Evolutionary conservation across 1,140 invertebrate species (phyloP).

Genomic region (Bombus impatiens): DNA sequence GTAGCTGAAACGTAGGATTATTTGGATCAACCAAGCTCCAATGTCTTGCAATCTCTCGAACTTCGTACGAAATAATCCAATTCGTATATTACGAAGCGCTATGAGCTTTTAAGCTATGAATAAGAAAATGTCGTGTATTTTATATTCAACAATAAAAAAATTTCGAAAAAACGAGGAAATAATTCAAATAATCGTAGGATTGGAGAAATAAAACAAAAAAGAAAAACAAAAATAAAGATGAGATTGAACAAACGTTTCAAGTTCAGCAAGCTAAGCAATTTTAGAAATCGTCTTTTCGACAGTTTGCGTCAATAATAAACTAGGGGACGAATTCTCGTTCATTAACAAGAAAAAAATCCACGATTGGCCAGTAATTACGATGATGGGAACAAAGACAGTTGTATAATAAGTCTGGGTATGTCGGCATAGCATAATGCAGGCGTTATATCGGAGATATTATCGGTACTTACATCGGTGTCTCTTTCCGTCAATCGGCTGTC

Average conservation of each 20-base stretch:
- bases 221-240: background rate
- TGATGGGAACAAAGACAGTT: slow-evolving; percentile 49
- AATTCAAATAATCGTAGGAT: too few species aligned
- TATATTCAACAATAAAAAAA: too few species aligned
- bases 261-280: background rate
- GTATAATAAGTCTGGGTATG: slow-evolving; percentile 40
- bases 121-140: too few species aligned
- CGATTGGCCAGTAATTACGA: slow-evolving; percentile 62
- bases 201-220: too few species aligned
- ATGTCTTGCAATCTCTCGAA: too few species aligned
- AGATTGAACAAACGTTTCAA: background rate
- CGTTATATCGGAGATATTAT: slow-evolving; percentile 59
- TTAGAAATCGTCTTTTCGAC: background rate
- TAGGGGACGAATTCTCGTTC: slow-evolving; percentile 36
- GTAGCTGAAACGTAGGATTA: background rate
- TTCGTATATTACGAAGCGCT: background rate
- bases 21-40: background rate
- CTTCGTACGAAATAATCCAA: too few species aligned
- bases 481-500: slow-evolving; percentile 59
- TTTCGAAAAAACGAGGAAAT: too few species aligned
- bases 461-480: slow-evolving; percentile 54
- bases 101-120: too few species aligned
- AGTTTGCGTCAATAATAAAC: background rate
- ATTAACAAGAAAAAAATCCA: slow-evolving; percentile 42
- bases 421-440: slow-evolving; percentile 49